phyloP scores from a whole-genome alignment of 2,888 invertebrate species.

The Pseudeuparius sepicola region DNA sequence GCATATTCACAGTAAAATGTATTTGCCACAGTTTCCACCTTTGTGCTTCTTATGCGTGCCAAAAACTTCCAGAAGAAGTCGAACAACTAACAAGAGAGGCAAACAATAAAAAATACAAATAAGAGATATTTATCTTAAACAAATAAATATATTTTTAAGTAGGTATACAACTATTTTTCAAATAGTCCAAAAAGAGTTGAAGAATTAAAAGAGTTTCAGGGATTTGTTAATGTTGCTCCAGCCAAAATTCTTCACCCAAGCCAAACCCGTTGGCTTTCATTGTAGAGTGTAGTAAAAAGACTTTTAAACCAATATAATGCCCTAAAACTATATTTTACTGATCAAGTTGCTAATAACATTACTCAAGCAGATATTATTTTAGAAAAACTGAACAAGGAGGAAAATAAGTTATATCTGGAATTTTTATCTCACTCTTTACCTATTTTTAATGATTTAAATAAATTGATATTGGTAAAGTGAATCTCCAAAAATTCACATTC shows the following conservation, averaged over 20 bases:
- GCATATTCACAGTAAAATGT: slow-evolving; percentile 13
- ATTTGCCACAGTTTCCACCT: too few species aligned
- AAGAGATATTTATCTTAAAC: slow-evolving; percentile 8
- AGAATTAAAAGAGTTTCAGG: too few species aligned
- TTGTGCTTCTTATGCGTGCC: slow-evolving; percentile 15
- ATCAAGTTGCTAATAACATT: slow-evolving; percentile 11
- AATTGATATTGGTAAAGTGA: slow-evolving; percentile 13
- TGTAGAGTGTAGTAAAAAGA: slow-evolving; percentile 13
- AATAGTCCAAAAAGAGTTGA: too few species aligned
- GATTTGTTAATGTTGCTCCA: slow-evolving; percentile 7
- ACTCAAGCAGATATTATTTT: slow-evolving; percentile 14
- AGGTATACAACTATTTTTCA: slow-evolving; percentile 9
- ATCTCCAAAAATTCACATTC: slow-evolving; percentile 8
- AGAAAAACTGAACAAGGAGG: slow-evolving; percentile 10
- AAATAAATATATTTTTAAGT: slow-evolving; percentile 12
- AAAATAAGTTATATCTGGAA: slow-evolving; percentile 11
- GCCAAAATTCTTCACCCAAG: slow-evolving; percentile 12
- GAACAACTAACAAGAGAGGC: slow-evolving; percentile 13
- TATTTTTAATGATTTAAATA: slow-evolving; percentile 13
- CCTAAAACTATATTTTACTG: slow-evolving; percentile 13
- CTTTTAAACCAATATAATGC: slow-evolving; percentile 15
- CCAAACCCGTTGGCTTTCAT: slow-evolving; percentile 15
- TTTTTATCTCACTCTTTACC: slow-evolving; percentile 13
- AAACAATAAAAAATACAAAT: slow-evolving; percentile 7
- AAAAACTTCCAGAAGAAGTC: slow-evolving; percentile 14